Evolutionary conservation across 2,888 invertebrate genomes (phyloP), one percentile per base, ranked within the genome.

Genomic region (Drosophila melanocephala): DNA sequence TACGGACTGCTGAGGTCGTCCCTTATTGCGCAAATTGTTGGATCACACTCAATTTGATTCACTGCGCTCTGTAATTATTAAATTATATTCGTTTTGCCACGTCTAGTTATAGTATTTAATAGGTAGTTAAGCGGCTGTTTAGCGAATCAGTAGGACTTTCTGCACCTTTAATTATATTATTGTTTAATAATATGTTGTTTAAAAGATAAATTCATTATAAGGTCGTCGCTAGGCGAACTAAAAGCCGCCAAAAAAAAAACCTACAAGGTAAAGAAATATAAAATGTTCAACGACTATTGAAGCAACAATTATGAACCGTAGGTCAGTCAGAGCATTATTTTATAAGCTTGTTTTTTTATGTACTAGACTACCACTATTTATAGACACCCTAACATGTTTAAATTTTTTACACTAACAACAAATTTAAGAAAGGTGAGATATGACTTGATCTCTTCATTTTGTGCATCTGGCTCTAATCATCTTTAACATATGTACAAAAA

Each of bases 191-290:
- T 33, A 26, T n/a, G 33, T 14, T 22, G 16, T 35, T 35, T 35
- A 35, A 28, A 14, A 26, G 19, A 5, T 74, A 19, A 12, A 62
- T 59, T 47, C 53, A 35, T 37, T 61, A 59, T 26, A 64, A 78
- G 79, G 79, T 71, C 75, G 44, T 12, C 59, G 30, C 57, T 47
- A 4, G 39, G 47, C 42, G 1, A 35, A 33, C 33, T 26, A 63
- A 53, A 28, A 28, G 28, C 28, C 3, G 28, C 28, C 28, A 3
- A 28, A 62, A 73, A 37, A 69, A 57, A 62, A 1, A 22, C 55
- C 26, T 1, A 19, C 65, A 66, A 77, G 70, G 78, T 75, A 39
- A 74, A 14, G 33, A 50, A 33, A 58, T 51, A 51, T 55, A 26
- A 33, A 37, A 59, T n/a, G 28, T 47, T 50, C 71, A 50, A 47